Evolutionary conservation across 2,113 vertebrate species (phyloP).

Genomic region (Crocuta crocuta): DNA sequence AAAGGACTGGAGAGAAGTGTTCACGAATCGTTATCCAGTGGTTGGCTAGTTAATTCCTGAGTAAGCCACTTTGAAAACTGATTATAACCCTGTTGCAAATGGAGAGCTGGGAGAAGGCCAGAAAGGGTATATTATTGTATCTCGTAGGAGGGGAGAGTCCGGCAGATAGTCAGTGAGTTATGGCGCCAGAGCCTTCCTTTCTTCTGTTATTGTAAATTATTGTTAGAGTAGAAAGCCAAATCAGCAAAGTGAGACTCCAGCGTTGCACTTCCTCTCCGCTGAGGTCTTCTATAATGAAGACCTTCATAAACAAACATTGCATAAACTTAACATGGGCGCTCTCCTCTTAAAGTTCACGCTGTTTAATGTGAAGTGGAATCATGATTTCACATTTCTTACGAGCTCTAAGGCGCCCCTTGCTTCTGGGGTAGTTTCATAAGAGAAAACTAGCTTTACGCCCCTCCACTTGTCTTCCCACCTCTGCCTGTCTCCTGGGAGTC

Average conservation of each 20-base stretch:
- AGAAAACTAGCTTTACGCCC: not conserved
- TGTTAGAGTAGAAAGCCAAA: conserved; percentile 21
- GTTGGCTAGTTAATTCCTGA: conserved; percentile 57
- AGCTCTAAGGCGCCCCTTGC: not conserved
- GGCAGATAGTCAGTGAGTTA: conserved; percentile 45
- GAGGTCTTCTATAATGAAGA: not conserved
- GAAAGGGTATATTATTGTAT: conserved; percentile 49
- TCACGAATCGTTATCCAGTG: not conserved
- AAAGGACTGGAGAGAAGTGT: not conserved
- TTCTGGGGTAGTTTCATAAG: conserved; percentile 12
- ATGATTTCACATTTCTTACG: not conserved
- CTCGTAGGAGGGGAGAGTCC: conserved; percentile 52
- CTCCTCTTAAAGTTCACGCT: not conserved
- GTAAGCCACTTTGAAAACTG: conserved; percentile 65
- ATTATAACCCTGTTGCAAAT: conserved; percentile 59
- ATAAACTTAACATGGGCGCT: not conserved
- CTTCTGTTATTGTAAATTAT: conserved; percentile 49
- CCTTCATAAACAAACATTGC: not conserved
- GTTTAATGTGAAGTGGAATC: not conserved
- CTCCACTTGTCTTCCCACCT: not conserved
- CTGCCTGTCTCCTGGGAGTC: not conserved
- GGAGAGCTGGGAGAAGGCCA: conserved; percentile 64
- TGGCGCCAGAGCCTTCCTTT: conserved; percentile 65
- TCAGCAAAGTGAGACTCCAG: not conserved
- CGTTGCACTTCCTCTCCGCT: not conserved